Evolutionary conservation across 2,888 invertebrate species (phyloP).

Genomic region (Amiota communis): DNA sequence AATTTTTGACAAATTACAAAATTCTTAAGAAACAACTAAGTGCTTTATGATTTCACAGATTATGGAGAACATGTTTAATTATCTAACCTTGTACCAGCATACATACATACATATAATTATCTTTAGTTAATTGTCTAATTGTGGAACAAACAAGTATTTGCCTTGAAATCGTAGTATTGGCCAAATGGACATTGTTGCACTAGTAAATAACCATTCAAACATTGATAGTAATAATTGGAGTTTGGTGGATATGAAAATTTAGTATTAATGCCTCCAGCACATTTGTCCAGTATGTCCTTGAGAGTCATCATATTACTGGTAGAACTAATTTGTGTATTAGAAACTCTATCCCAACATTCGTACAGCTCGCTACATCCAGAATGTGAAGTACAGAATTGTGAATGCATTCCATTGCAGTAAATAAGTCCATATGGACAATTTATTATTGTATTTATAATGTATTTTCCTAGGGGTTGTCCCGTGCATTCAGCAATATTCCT

Average conservation of each 20-base stretch:
- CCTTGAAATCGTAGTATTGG: slow-evolving; percentile 49
- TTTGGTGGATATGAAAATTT: slow-evolving; percentile 53
- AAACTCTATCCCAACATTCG: slow-evolving; percentile 23
- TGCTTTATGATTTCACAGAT: too few species aligned
- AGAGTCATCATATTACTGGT: too few species aligned
- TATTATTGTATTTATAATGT: slow-evolving; percentile 35
- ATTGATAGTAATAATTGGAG: slow-evolving; percentile 56
- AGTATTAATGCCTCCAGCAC: slow-evolving; percentile 43
- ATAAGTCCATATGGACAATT: slow-evolving; percentile 46
- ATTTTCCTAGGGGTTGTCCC: background rate
- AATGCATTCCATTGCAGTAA: slow-evolving; percentile 44
- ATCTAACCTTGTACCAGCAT: too few species aligned
- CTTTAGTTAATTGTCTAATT: too few species aligned
- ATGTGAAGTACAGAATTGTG: slow-evolving; percentile 42
- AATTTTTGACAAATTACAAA: slow-evolving; percentile 15
- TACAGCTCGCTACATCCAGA: slow-evolving; percentile 31
- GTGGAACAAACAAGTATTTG: slow-evolving; percentile 9
- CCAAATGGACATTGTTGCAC: slow-evolving; percentile 65
- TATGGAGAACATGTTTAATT: too few species aligned
- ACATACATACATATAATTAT: too few species aligned
- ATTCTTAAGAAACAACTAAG: background rate
- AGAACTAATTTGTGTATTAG: background rate
- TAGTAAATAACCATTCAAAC: slow-evolving; percentile 41
- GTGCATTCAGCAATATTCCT: too few species aligned
- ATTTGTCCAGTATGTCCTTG: too few species aligned